Conservation (phyloP, 2,113 vertebrate species). For the Macquaria australasica region DNA sequence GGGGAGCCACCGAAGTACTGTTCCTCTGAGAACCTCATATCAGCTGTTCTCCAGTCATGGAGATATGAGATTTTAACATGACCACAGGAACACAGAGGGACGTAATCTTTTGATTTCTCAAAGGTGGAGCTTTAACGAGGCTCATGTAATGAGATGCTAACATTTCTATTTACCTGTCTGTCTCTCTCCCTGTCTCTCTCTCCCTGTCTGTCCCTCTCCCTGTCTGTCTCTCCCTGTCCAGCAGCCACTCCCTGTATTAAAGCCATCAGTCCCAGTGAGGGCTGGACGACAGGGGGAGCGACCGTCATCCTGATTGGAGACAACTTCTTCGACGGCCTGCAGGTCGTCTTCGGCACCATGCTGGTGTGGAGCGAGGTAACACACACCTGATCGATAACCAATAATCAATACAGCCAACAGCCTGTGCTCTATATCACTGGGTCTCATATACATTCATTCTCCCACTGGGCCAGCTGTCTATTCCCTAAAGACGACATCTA, state of each 20-base stretch:
- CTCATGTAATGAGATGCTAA: background rate
- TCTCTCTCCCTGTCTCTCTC: too few relatives aligned
- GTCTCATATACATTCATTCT: too few relatives aligned
- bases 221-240: background rate
- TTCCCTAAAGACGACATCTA: too few relatives aligned
- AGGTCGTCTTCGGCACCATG: constrained; percentile 79
- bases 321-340: constrained; percentile 79
- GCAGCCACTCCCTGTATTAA: constrained; percentile 82
- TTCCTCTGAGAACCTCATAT: too few relatives aligned
- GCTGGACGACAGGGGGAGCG: constrained; percentile 78
- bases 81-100: too few relatives aligned
- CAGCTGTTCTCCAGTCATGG: too few relatives aligned
- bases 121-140: background rate
- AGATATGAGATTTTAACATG: too few relatives aligned
- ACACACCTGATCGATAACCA: background rate
- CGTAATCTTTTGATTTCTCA: too few relatives aligned
- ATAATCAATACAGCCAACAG: background rate
- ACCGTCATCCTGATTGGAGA: constrained; percentile 79
- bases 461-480: too few relatives aligned
- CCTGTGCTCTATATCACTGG: too few relatives aligned
- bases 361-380: constrained; percentile 80
- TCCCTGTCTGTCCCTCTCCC: too few relatives aligned
- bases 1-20: too few relatives aligned
- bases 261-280: constrained; percentile 78
- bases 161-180: background rate